Evolutionary conservation across 2,888 invertebrate genomes (phyloP).

Genomic region (Teleogryllus oceanicus): DNA sequence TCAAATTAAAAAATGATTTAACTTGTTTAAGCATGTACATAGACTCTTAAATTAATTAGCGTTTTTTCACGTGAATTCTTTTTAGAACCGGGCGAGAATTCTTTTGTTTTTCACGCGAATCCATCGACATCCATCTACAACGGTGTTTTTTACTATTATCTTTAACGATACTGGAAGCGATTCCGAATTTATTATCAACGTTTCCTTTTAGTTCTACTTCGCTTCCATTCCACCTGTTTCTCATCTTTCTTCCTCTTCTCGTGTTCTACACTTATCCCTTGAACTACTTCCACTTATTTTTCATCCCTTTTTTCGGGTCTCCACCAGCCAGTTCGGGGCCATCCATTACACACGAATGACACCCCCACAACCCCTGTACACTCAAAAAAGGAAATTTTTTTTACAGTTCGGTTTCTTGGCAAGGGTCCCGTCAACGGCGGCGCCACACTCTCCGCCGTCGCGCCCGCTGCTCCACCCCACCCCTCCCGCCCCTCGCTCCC

Average conservation of each 20-base stretch:
- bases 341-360: conserved; percentile 35
- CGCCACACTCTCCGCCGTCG: conserved; percentile 5
- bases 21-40: too few species aligned
- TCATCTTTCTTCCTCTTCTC: not conserved
- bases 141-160: too few species aligned
- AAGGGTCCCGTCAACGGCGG: not conserved
- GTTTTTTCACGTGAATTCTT: too few species aligned
- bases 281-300: conserved; percentile 24
- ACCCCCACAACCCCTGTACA: conserved; percentile 30
- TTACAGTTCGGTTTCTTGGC: conserved; percentile 9
- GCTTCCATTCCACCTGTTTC: not conserved
- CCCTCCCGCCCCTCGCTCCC: not conserved
- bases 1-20: too few species aligned
- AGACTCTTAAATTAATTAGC: too few species aligned
- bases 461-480: not conserved
- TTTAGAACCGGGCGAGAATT: too few species aligned
- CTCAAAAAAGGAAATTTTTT: not conserved
- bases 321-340: conserved; percentile 24
- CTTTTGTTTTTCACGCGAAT: too few species aligned
- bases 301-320: not conserved
- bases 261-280: not conserved
- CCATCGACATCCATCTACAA: too few species aligned
- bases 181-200: too few species aligned
- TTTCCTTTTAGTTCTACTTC: not conserved
- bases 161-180: too few species aligned